Evolutionary conservation across 2,113 vertebrate species (phyloP), one percentile per base, ranked within the genome.

Genomic region (Cnemophilus loriae): DNA sequence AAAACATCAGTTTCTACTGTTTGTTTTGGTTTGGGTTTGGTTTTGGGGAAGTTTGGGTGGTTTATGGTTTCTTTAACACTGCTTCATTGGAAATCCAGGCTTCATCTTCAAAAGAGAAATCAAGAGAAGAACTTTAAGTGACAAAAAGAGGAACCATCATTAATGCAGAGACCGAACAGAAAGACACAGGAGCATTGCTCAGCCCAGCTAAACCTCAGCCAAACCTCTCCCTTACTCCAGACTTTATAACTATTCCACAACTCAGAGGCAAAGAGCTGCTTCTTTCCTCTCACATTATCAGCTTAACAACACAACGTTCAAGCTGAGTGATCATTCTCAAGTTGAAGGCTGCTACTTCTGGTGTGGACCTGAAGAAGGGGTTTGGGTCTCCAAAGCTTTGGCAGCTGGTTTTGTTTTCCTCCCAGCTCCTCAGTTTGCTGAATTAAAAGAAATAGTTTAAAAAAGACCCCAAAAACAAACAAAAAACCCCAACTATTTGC

Each of bases 101-200:
- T 71, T 42, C 35, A n/a, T 42, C 50, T 53, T 55, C 3, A 24
- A 67, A 63, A 67, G 27, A 60, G 35, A 75, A 42, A 75, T 28
- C 20, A 83, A 33, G 7, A 21, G n/a, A 49, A 76, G 10, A 53
- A n/a, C 35, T 87, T 49, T 7, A 61, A 61, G 28, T 35, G 77
- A 50, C 35, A 41, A 57, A 69, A 53, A 44, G 37, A 65, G 60
- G 13, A 84, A 27, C 26, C 16, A 22, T 6, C 6, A 20, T 39
- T 27, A 42, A 59, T 0, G 0, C 15, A 30, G 56, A 33, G 30
- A 32, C 10, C 6, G 28, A 37, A 41, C 4, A 65, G 53, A 86
- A 70, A 61, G 15, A 63, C 39, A 22, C 44, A 7, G 30, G 5
- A 55, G 3, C 13, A n/a, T 6, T 17, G 14, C 46, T 70, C 39